Base-by-base conservation (phyloP, 2,888 invertebrate species). In the Nomada fabriciana region DNA sequence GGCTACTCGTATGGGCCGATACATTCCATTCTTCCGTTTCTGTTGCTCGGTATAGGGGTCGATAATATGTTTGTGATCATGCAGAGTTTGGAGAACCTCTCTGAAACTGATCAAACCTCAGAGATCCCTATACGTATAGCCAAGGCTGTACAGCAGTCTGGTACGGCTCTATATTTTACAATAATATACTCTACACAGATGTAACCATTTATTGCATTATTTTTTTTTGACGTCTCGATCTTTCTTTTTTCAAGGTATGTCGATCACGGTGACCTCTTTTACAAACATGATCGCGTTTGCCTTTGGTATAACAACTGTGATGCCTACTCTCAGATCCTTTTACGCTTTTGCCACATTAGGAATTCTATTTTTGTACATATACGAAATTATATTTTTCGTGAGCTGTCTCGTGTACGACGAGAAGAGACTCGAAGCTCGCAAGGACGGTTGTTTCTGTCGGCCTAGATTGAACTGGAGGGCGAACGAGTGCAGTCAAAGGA, bases 221-320 rank as follows among this genome's bases (percentile, higher is more conserved):
- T 50, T 11, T 2, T 2, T 36, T 25, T 1, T 52, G 29, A 57
- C 43, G 5, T 29, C 20, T 18, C 13, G 25, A 23, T 64, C 42
- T 53, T 13, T 23, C 13, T 13, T 25, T 29, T 36, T 72, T 72
- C 4, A 80, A 73, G 95, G 95, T 25, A 88, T 88, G 75, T 94
- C 95, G 20, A 94, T 95, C 72, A 94, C 95, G 0, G 94, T 95
- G 9, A 95, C 95, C 0, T 94, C 95, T 10, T 88, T 95, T 36
- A 95, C 95, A 5, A 95, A 95, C 82, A 92, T 95, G 57, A 92
- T 94, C 9, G 95, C 95, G 9, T 95, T 95, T 83, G 94, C 93
- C 13, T 94, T 95, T 50, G 95, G 95, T 3, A 93, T 94, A 15
- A 93, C 94, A 2, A 95, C 95, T n/a, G 94, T 93, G 13, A 94